phyloP scores from a whole-genome alignment of 2,797 vertebrate genomes.

The Dallia pectoralis region DNA sequence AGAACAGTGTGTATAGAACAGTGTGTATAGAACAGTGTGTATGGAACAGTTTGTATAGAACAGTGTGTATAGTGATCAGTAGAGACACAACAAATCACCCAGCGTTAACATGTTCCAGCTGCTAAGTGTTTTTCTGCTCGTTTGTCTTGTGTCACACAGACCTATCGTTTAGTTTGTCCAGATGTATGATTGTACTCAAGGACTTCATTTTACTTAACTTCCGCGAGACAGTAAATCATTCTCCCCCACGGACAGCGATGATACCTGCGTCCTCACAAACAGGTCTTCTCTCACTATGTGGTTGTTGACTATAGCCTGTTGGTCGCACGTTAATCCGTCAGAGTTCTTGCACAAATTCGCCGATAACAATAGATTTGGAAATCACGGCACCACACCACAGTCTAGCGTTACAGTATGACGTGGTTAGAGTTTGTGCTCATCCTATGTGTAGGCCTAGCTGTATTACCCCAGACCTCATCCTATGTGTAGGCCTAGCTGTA shows the following conservation, averaged over 20 bases:
- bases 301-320: too few relatives aligned
- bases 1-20: too few relatives aligned
- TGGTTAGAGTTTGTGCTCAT: too few relatives aligned
- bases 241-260: conserved; percentile 43
- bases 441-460: background rate
- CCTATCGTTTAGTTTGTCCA: conserved; percentile 67
- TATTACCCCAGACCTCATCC: background rate
- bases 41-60: too few relatives aligned
- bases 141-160: conserved; percentile 70
- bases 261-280: conserved; percentile 25
- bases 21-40: too few relatives aligned
- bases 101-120: conserved; percentile 49
- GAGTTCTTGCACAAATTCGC: too few relatives aligned
- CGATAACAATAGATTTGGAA: too few relatives aligned
- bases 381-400: too few relatives aligned
- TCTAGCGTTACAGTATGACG: too few relatives aligned
- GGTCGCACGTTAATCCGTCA: too few relatives aligned
- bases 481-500: background rate
- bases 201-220: conserved; percentile 73
- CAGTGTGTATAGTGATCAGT: too few relatives aligned
- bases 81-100: background rate
- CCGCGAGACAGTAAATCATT: conserved; percentile 57
- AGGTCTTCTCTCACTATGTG: conserved; percentile 10
- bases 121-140: conserved; percentile 71
- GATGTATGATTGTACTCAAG: conserved; percentile 65